Evolutionary conservation across 2,888 invertebrate genomes (phyloP).

Genomic region (Orthonevra nobilis): DNA sequence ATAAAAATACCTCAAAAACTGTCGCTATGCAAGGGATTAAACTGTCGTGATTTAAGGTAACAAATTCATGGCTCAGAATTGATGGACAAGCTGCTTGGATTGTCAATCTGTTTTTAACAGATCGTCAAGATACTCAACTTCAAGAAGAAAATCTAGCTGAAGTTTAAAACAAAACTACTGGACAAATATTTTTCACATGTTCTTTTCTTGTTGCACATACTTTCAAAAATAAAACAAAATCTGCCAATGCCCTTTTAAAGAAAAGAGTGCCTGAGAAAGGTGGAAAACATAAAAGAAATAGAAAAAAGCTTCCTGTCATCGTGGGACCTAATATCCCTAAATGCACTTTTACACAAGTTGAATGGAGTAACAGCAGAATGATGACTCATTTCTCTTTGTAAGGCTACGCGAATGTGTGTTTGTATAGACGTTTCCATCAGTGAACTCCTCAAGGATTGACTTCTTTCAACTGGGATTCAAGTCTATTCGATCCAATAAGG

Average conservation of each 20-base stretch:
- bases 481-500: slow-evolving; percentile 46
- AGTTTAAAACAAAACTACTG: too few species aligned
- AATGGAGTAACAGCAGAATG: slow-evolving; percentile 33
- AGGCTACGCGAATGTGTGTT: background rate
- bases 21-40: too few species aligned
- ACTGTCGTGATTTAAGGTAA: too few species aligned
- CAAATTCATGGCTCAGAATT: too few species aligned
- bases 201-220: too few species aligned
- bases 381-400: slow-evolving; percentile 47
- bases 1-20: too few species aligned
- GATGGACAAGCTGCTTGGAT: too few species aligned
- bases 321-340: slow-evolving; percentile 48
- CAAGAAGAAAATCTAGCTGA: too few species aligned
- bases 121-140: too few species aligned
- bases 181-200: too few species aligned
- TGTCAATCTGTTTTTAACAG: too few species aligned
- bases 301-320: slow-evolving; percentile 17
- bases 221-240: too few species aligned
- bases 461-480: slow-evolving; percentile 21
- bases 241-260: background rate
- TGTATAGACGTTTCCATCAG: background rate
- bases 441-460: slow-evolving; percentile 35
- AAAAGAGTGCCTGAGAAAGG: background rate
- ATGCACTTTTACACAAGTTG: slow-evolving; percentile 60
- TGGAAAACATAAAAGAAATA: slow-evolving; percentile 4